Base-by-base conservation (phyloP, 1,140 invertebrate genomes). In the Stratiolaelaps scimitus region DNA sequence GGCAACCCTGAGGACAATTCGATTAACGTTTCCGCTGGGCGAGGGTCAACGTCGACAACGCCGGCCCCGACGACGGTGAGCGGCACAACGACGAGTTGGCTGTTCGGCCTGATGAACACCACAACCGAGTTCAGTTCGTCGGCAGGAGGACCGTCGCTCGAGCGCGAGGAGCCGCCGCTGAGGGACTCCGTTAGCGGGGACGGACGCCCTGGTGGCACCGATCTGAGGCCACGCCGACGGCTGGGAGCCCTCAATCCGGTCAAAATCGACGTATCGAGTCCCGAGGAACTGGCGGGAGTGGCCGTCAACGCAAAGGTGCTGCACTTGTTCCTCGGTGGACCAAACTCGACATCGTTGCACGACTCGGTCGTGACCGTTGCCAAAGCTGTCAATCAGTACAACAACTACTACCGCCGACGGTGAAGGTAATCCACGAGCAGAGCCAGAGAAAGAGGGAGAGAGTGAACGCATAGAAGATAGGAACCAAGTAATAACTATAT, bases 301-400 rank as follows among this genome's bases (percentile, higher is more conserved):
- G 53, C 53, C 6, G 53, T 60, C 1, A 60, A 60, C 10, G 53
- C 53, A 15, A 60, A 60, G 53, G 53, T 60, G 15, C 53, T 60
- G 34, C 53, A 60, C 34, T 34, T 60, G 53, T 60, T 60, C 20
- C 53, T 60, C 15, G 53, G 53, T 15, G 53, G 53, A 23, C 53
- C 53, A 60, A 60, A 60, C 26, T 60, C 53, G 53, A 60, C 53
- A 19, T 60, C 53, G 23, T 23, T 60, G 23, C 53, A 60, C 23
- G 53, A 60, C 53, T 60, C 53, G 4, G 53, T 60, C 17, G 53
- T 60, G 2, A 60, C 53, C 1, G 53, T 60, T 1, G 53, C 53
- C 15, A 60, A 60, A 34, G 53, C 53, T 17, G 53, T 60, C 23
- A 60, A 60, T 60, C 53, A 60, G 53, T 60, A 60, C 53, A 60